Base-by-base conservation (phyloP, 2,888 invertebrate genomes). In the Drosophila pseudotakahashii region DNA sequence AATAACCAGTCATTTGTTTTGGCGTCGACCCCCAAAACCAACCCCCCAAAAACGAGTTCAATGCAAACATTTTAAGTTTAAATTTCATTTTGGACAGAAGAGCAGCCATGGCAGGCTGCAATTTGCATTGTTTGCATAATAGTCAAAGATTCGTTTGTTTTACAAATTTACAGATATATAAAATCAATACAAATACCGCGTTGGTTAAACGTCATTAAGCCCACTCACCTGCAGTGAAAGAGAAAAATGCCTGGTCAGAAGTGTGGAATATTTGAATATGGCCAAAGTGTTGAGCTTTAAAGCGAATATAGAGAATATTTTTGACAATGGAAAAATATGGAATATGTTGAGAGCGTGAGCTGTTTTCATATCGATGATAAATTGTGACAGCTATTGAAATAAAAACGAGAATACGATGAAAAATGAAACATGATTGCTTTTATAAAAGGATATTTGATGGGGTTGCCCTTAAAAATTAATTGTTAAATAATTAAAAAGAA, bases 201-300 rank as follows among this genome's bases (percentile, higher is more conserved):
- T 61, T 57, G 63, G 57, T 52, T 37, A n/a, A 55, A 59, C 52
- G 34, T 53, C 63, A 74, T 78, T 78, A 73, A 73, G 73, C 64
- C 48, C 59, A 81, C 89, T 88, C 77, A 88, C 83, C 89, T 88
- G 84, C 53, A 81, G 76, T 13, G 62, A 72, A 44, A 71, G 34
- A 47, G 54, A 69, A 55, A 26, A 61, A 68, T 55, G 53, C 50
- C 37, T 58, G 30, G 69, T 60, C 53, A 68, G 47, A 50, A 50
- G 67, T 34, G 60, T 60, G 54, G 51, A 63, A 42, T 19, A 36
- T 71, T 60, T 54, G 51, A 63, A 42, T 19, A 36, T 71, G 54
- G 39, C 53, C 53, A 70, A 37, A 42, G 48, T 34, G 48, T 75
- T 16, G 11, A 55, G 45, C 39, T 59, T 71, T 47, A 80, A 68